Evolutionary conservation across 2,888 invertebrate species (phyloP).

Genomic region (Agrypnus murinus): DNA sequence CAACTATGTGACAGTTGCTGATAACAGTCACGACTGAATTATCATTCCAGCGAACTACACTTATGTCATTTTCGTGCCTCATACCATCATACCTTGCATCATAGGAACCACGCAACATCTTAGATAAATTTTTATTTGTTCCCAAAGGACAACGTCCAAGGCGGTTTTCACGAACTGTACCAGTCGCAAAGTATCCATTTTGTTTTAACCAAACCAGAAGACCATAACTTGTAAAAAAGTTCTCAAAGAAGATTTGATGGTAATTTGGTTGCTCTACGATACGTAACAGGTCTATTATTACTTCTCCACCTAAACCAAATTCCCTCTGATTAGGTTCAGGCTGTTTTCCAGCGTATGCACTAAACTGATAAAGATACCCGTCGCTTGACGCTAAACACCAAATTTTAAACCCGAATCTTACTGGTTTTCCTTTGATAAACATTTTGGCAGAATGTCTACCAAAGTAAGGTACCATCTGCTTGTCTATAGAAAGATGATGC

Average conservation of each 20-base stretch:
- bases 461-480: slow-evolving; percentile 58
- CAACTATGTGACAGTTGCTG: not conserved
- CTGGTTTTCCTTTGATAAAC: slow-evolving; percentile 61
- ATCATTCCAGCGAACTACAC: not conserved
- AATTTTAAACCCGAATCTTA: slow-evolving; percentile 56
- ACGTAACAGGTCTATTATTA: slow-evolving; percentile 53
- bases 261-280: slow-evolving; percentile 26
- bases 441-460: slow-evolving; percentile 60
- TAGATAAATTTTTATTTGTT: not conserved
- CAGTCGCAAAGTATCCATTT: not conserved
- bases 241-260: not conserved
- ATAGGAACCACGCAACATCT: not conserved
- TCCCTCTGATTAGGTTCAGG: slow-evolving; percentile 35
- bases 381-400: slow-evolving; percentile 53
- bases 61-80: not conserved
- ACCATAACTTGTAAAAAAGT: slow-evolving; percentile 21
- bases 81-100: not conserved
- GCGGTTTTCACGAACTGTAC: not conserved
- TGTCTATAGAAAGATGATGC: slow-evolving; percentile 58
- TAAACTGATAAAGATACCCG: slow-evolving; percentile 56
- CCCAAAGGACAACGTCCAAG: not conserved
- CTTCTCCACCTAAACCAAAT: slow-evolving; percentile 50
- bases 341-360: slow-evolving; percentile 55
- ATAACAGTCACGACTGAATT: too few relatives aligned
- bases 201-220: not conserved